Conservation (phyloP, 2,888 invertebrate species). For the Creontiades dilutus region DNA sequence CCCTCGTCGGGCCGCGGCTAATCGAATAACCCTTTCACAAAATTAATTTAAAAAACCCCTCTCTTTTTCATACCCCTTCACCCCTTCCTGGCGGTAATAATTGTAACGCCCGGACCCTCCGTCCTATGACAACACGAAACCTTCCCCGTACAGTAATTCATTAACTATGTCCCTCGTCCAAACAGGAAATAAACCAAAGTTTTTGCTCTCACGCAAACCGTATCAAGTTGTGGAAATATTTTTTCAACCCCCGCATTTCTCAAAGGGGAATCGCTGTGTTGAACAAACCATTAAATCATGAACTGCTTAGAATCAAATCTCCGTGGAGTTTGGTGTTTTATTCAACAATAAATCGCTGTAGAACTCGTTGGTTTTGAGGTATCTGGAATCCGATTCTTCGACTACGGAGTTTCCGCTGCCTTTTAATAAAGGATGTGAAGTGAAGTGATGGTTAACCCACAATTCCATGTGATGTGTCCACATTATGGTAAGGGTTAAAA, state of each 20-base stretch:
- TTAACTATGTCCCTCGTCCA: conserved; percentile 23
- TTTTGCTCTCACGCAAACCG: neutral
- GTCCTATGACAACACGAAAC: conserved; percentile 33
- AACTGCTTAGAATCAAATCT: too few species aligned
- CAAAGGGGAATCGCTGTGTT: neutral
- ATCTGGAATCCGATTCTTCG: too few species aligned
- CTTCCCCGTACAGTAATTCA: conserved; percentile 24
- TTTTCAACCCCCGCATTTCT: neutral
- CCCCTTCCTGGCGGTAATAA: neutral
- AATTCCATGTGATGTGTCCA: too few species aligned
- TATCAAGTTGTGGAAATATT: neutral
- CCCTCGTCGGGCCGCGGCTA: neutral
- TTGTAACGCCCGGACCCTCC: conserved; percentile 23
- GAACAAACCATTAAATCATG: too few species aligned
- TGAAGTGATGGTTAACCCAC: too few species aligned
- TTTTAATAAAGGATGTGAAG: too few species aligned
- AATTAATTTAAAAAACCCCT: conserved; percentile 48
- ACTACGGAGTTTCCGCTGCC: too few species aligned
- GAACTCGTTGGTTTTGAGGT: too few species aligned
- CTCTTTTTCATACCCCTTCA: neutral
- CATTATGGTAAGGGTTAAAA: too few species aligned
- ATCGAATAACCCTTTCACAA: conserved; percentile 61
- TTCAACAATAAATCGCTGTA: too few species aligned
- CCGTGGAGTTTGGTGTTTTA: too few species aligned
- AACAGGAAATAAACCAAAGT: conserved; percentile 43